Evolutionary conservation across 2,113 vertebrate species (phyloP), one percentile per base, ranked within the genome.

Genomic region (Channa maculata): DNA sequence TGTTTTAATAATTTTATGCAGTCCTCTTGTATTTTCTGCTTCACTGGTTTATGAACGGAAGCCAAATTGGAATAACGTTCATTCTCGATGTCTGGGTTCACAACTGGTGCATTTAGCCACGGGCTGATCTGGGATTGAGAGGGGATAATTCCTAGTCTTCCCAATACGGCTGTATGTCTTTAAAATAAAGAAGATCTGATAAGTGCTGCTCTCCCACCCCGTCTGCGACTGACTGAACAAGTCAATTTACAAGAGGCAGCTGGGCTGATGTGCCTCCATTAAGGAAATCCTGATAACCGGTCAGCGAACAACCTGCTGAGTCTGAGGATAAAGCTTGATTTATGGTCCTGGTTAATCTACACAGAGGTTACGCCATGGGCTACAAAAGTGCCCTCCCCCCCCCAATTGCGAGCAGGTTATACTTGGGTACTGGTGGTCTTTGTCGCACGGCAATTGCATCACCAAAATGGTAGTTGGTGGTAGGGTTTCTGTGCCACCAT

Each of bases 181-280:
- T 79, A 85, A 84, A 88, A 86, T 75, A 75, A 86, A 84, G 75
- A 74, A 84, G 87, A 82, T 89, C 71, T 84, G 76, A 80, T 91
- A 48, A 66, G 75, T 38, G 15, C 39, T 45, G 57, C 73, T 49
- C 73, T 72, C 50, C 2, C 44, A 64, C 64, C 64, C 8, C 50
- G 3, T 49, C 24, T 67, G 53, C 52, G 53, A 58, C 64, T 61
- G 67, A 66, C 63, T 65, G 76, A 85, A 85, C 73, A 89, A 84
- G 84, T 87, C 85, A 81, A 79, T 92, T 88, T 89, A 82, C 69
- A 71, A 61, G 63, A 86, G 74, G 68, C 83, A 87, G 75, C 86
- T 66, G 80, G 75, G 55, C 75, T 86, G 80, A 82, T 87, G 75
- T 78, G 74, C 75, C 59, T 83, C 82, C 82, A 86, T 91, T 88